A percentile compares a stretch with the other conserved stretches of the same genome.
Evolutionary conservation across 2,888 invertebrate species (phyloP).

Genomic region (Nomada ferruginata): DNA sequence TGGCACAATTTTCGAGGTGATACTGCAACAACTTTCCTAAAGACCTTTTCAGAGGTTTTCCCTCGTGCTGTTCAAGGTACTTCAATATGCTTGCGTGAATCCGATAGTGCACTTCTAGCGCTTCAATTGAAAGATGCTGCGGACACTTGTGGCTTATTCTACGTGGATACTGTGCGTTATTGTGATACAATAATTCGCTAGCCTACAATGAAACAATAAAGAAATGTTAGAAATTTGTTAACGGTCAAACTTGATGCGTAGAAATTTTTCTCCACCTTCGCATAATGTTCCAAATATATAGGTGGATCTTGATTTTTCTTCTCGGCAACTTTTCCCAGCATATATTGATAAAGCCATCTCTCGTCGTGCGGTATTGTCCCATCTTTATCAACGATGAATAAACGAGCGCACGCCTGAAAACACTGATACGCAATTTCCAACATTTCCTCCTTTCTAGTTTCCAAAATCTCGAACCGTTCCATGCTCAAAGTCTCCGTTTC

Average conservation of each 20-base stretch:
- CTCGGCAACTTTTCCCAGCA: conserved; percentile 97
- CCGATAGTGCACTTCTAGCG: conserved; percentile 93
- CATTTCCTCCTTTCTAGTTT: conserved; percentile 92
- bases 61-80: conserved; percentile 91
- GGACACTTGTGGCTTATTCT: conserved; percentile 95
- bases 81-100: conserved; percentile 96
- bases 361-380: conserved; percentile 90
- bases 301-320: conserved; percentile 91
- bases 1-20: conserved; percentile 85
- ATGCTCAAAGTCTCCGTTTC: conserved; percentile 91
- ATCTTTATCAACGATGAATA: conserved; percentile 86
- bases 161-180: conserved; percentile 92
- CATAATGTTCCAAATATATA: conserved; percentile 91
- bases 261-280: conserved; percentile 85
- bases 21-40: conserved; percentile 87
- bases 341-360: conserved; percentile 96
- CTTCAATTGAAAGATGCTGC: conserved; percentile 93
- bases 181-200: conserved; percentile 90
- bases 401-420: conserved; percentile 89
- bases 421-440: conserved; percentile 91
- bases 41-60: conserved; percentile 87
- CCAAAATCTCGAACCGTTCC: conserved; percentile 90
- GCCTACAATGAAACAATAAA: conserved; percentile 85
- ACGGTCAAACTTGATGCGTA: conserved; percentile 23
- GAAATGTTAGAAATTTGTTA: too few species aligned